Base-by-base conservation (phyloP, 2,888 invertebrate species). In the Hermaeophaga mercurialis region DNA sequence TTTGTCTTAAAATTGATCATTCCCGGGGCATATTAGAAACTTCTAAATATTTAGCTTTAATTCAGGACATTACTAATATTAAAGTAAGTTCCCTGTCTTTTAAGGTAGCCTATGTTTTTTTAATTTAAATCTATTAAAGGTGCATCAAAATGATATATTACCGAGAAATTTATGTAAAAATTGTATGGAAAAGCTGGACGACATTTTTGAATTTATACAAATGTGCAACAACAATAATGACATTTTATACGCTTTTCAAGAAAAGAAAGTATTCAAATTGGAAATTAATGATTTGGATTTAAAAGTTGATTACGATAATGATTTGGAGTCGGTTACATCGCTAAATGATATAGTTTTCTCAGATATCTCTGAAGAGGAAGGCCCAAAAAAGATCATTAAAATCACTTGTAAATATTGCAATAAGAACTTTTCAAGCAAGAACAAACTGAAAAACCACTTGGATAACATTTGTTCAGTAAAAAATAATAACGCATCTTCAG, bases 221-320 rank as follows among this genome's bases (percentile, higher is more conserved):
- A 38, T 57, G 41, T 60, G 59, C 38, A 56, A 56, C 33, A 36
- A 50, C 17, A 60, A 46, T 36, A 48, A 60, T 47, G 43, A 54
- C 14, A 17, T 46, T 43, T 33, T 60, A 12, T 24, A 14, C 11
- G 6, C 22, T 12, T 38, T 54, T 28, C 47, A 44, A 31, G 44
- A 41, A 19, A 19, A 39, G 8, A 47, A 22, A 28, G 14, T 22
- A 5, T 17, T 38, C 14, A 45, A 54, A 28, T 12, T 6, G 7
- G 45, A 55, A 24, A 18, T 39, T 7, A 26, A 31, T 8, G 33
- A 34, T 12, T 39, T 9, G 5, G 9, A 18, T 11, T 4, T 11
- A 8, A 43, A 43, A 33, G 19, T 12, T 17, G 12, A 4, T 41
- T 39, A 38, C 45, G 34, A 26, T 14, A 44, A 56, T 9, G 12